phyloP scores from a whole-genome alignment of 2,797 vertebrate genomes.

The Pseudochaenichthys georgianus region DNA sequence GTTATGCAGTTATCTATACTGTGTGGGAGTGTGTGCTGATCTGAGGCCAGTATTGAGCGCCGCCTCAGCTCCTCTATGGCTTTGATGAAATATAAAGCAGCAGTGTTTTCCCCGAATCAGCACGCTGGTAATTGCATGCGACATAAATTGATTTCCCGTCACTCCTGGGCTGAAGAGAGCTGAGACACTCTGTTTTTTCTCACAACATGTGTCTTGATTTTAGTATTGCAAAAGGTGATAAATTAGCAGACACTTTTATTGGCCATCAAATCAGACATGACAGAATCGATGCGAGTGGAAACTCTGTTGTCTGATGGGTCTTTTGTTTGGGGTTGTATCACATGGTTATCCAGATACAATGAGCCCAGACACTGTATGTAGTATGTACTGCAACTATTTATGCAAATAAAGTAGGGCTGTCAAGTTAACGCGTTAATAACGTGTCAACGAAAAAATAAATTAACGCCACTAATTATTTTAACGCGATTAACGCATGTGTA shows the following conservation, averaged over 20 bases:
- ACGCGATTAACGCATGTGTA: too few relatives aligned
- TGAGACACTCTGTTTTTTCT: conserved; percentile 37
- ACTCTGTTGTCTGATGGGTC: neutral
- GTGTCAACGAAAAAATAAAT: too few relatives aligned
- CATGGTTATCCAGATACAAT: conserved; percentile 3
- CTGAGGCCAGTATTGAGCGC: conserved; percentile 52
- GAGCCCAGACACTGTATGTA: conserved; percentile 18
- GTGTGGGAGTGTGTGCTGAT: conserved; percentile 25
- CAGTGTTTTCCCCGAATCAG: conserved; percentile 79
- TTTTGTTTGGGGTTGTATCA: neutral
- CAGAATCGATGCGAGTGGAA: conserved; percentile 40
- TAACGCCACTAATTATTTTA: too few relatives aligned
- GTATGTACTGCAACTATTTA: conserved; percentile 37
- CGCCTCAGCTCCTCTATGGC: conserved; percentile 65
- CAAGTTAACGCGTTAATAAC: too few relatives aligned
- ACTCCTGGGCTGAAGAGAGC: conserved; percentile 69
- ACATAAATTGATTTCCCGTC: conserved; percentile 84
- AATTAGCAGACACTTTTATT: conserved; percentile 53
- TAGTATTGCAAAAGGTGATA: conserved; percentile 52
- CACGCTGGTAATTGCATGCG: conserved; percentile 82
- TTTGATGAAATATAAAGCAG: conserved; percentile 79
- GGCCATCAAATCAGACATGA: conserved; percentile 36
- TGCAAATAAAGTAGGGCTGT: conserved; percentile 27
- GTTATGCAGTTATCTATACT: conserved; percentile 1
- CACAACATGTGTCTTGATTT: conserved; percentile 60